Conservation (phyloP, 2,888 invertebrate genomes). For the Pandemis heparana region DNA sequence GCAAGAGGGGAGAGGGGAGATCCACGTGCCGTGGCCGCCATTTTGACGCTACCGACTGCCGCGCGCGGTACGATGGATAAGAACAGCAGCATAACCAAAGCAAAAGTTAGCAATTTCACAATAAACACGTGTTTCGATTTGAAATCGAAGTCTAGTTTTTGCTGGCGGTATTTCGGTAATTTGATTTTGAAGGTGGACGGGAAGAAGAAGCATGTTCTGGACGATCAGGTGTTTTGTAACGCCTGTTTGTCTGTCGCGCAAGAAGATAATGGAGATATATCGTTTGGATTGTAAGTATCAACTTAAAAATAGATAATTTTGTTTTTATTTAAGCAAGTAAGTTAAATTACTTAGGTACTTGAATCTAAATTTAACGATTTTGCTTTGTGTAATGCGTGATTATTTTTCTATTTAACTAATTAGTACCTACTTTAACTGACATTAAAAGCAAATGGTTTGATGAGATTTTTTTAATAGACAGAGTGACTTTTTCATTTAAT, state of each 20-base stretch:
- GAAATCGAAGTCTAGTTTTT: not conserved
- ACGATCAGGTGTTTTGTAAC: not conserved
- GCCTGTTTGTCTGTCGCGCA: not conserved
- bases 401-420: too few relatives aligned
- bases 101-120: not conserved
- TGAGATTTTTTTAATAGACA: too few relatives aligned
- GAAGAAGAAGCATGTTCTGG: not conserved
- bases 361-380: too few relatives aligned
- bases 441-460: too few relatives aligned
- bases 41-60: not conserved
- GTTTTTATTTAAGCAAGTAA: too few relatives aligned
- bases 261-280: not conserved
- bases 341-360: too few relatives aligned
- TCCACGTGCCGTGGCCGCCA: not conserved
- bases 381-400: too few relatives aligned
- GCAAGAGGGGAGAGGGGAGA: not conserved
- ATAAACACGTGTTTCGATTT: not conserved
- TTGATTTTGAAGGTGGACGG: not conserved
- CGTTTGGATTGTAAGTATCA: slow-evolving; percentile 6
- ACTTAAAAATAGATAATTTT: not conserved
- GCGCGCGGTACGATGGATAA: not conserved
- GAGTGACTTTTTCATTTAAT: too few relatives aligned
- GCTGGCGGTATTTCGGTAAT: slow-evolving; percentile 3
- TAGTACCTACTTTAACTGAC: too few relatives aligned
- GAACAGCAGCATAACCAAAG: not conserved